These are phyloP conservation scores for Silurus glanis DNA, from an alignment of 2,113 vertebrate species.

Conservation along the genomic window DNA sequence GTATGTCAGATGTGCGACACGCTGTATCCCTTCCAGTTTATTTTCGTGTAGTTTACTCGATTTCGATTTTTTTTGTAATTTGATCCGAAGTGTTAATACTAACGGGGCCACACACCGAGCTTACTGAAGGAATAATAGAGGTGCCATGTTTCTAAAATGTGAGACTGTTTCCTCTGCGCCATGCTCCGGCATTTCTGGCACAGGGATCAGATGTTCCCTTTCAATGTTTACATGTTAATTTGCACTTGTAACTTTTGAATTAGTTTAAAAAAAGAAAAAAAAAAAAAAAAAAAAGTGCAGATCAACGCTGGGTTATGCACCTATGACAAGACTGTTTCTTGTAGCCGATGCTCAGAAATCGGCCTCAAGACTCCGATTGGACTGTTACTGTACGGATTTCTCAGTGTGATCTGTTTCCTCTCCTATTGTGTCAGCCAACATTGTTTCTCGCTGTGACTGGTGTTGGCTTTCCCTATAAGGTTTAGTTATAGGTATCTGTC, in stretches of 20 bases:
- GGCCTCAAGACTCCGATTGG: slow-evolving; percentile 46
- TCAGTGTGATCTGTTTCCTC: slow-evolving; percentile 28
- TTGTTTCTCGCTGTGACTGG: not conserved
- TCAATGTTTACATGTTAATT: slow-evolving; percentile 57
- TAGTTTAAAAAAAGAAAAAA: not conserved
- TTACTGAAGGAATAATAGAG: slow-evolving; percentile 38
- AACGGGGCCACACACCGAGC: slow-evolving; percentile 9
- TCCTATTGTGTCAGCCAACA: slow-evolving; percentile 22
- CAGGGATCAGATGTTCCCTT: slow-evolving; percentile 39
- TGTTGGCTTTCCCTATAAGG: slow-evolving; percentile 1
- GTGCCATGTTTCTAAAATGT: slow-evolving; percentile 49
- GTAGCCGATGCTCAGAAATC: slow-evolving; percentile 47
- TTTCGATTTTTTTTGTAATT: not conserved
- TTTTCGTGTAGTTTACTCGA: slow-evolving; percentile 26
- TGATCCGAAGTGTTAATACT: slow-evolving; percentile 43
- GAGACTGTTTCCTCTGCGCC: slow-evolving; percentile 32
- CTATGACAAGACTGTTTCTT: slow-evolving; percentile 52
- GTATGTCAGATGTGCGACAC: not conserved
- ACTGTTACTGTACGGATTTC: slow-evolving; percentile 43
- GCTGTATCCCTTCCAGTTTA: not conserved
- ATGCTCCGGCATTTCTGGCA: slow-evolving; percentile 8
- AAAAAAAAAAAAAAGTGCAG: slow-evolving; percentile 40
- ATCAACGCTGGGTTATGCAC: slow-evolving; percentile 50
- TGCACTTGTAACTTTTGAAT: slow-evolving; percentile 54
- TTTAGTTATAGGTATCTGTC: slow-evolving; percentile 23